phyloP scores from a whole-genome alignment of 1,140 invertebrate genomes.

The Oreohelix idahoensis region DNA sequence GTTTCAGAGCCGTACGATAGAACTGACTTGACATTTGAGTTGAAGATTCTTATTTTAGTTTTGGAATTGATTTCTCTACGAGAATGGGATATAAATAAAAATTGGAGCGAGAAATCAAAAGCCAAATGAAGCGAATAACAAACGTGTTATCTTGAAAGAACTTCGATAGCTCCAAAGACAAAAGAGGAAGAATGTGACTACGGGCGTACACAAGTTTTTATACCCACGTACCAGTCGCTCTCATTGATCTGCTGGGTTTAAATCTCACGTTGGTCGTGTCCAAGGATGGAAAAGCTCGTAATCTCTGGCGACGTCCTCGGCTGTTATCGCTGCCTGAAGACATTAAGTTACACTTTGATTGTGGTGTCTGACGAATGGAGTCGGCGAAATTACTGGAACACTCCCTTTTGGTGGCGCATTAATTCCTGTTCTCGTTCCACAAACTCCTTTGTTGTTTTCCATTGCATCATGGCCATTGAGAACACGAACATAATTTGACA shows the following conservation, averaged over 20 bases:
- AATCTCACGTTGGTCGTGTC: background rate
- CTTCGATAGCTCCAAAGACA: background rate
- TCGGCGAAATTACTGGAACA: background rate
- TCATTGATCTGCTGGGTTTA: background rate
- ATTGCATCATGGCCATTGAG: background rate
- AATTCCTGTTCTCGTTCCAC: background rate
- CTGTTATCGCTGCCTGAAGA: background rate
- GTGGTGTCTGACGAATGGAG: background rate
- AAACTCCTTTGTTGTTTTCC: background rate
- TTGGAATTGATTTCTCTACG: too few species aligned
- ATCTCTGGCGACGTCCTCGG: background rate
- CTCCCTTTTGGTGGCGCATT: background rate
- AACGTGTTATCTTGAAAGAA: background rate
- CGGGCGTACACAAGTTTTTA: background rate
- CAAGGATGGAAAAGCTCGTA: background rate
- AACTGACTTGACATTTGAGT: too few species aligned
- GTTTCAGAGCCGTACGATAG: too few species aligned
- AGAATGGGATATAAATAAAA: too few species aligned
- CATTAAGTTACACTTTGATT: background rate
- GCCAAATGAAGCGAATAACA: background rate
- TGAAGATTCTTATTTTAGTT: too few species aligned
- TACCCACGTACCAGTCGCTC: background rate
- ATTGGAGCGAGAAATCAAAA: background rate
- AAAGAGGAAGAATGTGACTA: background rate
- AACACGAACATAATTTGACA: background rate